These are phyloP conservation scores for Sebastes glaucus DNA, from an alignment of 2,797 vertebrate genomes.

Conservation along the genomic window DNA sequence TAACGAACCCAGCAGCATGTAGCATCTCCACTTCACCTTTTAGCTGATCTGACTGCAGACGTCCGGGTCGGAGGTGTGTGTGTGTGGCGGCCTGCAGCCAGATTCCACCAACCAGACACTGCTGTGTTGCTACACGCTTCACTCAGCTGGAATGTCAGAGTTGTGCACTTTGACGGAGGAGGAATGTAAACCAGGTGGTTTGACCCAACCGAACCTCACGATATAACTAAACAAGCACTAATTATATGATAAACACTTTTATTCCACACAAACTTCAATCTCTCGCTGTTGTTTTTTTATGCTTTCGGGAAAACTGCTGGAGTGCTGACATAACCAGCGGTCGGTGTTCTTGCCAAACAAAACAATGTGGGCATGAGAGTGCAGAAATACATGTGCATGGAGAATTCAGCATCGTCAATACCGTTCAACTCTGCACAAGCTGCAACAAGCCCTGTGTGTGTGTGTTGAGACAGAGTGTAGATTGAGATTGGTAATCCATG, in stretches of 20 bases:
- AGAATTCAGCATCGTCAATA: background rate
- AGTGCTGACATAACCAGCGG: background rate
- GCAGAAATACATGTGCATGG: background rate
- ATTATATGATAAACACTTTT: background rate
- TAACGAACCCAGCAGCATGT: background rate
- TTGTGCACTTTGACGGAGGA: background rate
- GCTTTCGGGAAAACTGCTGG: background rate
- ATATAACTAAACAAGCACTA: background rate
- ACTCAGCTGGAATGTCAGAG: slow-evolving; percentile 48
- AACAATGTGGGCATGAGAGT: background rate
- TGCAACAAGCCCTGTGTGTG: background rate
- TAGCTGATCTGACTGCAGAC: background rate
- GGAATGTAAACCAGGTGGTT: slow-evolving; percentile 6
- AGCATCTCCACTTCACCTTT: background rate
- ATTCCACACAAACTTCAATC: background rate
- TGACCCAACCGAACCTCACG: background rate
- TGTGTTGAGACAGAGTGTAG: background rate
- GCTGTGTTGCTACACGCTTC: slow-evolving; percentile 32
- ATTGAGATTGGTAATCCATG: background rate
- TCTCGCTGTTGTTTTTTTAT: background rate
- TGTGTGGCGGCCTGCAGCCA: background rate
- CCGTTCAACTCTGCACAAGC: background rate
- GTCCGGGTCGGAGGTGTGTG: background rate
- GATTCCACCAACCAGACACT: background rate
- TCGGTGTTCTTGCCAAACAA: background rate